Base-by-base conservation (phyloP, 1,140 invertebrate species). In the fruit fly (Drosophila melanogaster) region DNA sequence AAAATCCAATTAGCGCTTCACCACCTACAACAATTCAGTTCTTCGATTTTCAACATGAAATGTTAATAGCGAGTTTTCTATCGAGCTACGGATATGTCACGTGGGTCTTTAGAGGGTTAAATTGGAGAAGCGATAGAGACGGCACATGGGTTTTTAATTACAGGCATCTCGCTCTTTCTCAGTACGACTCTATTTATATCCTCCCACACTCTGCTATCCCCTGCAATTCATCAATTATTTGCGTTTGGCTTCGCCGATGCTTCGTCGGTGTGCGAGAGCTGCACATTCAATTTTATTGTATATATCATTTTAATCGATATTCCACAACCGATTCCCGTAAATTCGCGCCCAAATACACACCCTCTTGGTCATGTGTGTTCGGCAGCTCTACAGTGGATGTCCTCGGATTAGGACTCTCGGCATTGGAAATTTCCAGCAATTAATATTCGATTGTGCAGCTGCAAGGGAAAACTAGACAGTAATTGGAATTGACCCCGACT, bases 271-370 rank as follows among this genome's bases (percentile, higher is more conserved):
- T 54, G 65, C 46, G 41, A 67, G 37, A 53, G 47, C 22, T 70
- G 74, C 64, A 77, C 61, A 65, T 72, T 75, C 57, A 47, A 56
- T 76, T 80, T 60, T 66, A 79, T 78, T 73, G 54, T 67, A 59
- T 64, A 73, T 83, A 87, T 89, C 53, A 89, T 89, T 84, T 83
- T 75, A 83, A 89, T 89, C 84, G 84, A 89, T 89, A 89, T 89
- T 84, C 73, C 84, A 74, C 84, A 84, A 90, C 66, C 77, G 50
- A 78, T 81, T 84, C 64, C 66, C 38, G 60, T 56, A 76, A 79
- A 85, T 77, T 64, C 60, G 54, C 78, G 79, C 70, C 57, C 46
- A 60, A 49, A 62, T 59, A 61, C 51, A 74, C 60, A 55, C 41
- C 49, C 30, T 49, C 41, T 44, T 26, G 66, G 30, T 14, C 33